Evolutionary conservation across 2,888 invertebrate genomes (phyloP), one percentile per base, ranked within the genome.

Genomic region (Diplolepis rosae): DNA sequence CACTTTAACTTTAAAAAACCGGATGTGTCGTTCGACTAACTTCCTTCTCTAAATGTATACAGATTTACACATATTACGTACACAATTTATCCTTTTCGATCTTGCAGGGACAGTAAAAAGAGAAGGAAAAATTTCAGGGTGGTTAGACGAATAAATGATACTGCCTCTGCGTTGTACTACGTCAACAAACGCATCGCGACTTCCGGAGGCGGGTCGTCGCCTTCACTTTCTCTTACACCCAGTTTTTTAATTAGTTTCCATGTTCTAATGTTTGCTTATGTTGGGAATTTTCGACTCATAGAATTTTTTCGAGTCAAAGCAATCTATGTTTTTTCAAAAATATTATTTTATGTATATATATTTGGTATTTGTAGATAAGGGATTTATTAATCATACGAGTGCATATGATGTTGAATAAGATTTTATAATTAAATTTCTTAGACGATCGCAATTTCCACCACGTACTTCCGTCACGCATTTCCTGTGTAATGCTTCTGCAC

Each of bases 121-220:
- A 51, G 54, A 52, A 61, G 50, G 27, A 35, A 18, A 15, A 30
- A 39, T 22, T 39, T 35, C 56, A 61, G 61, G 61, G 61, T n/a
- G 61, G 61, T 61, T 61, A 5, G 22, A 56, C 32, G 56, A n/a
- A 30, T 54, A 27, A 48, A 48, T 22, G 48, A 27, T 30, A 54
- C 30, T 7, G 18, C 32, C n/a, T n/a, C n/a, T 32, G 56, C 35
- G 15, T 32, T 32, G 32, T 74, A 74, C 75, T 76, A 69, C 76
- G 74, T 80, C 79, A 80, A 80, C 79, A 80, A 80, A 74, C 72
- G 71, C 74, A 79, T 65, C 70, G 75, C 73, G 76, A 76, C 79
- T 80, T 80, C 80, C 80, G 76, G 74, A 35, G 13, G 45, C 45
- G 15, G 9, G 45, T 1, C 18, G 3, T 18, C 45, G 13, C 4